Conservation (phyloP, 2,888 invertebrate genomes). For the Lypha dubia region DNA sequence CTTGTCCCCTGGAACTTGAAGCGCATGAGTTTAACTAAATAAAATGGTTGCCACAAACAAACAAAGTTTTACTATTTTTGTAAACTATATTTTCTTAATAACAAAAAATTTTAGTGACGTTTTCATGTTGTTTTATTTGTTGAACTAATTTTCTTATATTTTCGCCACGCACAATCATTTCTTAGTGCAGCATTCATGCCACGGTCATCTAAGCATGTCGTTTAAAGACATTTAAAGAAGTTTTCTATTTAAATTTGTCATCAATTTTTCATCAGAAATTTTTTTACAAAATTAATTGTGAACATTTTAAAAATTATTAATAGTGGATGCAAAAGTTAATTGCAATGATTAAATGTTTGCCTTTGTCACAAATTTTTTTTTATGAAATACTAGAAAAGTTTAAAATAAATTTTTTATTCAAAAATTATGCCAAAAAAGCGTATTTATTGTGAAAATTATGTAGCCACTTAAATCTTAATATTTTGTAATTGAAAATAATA, state of each 20-base stretch:
- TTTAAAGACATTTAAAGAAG: constrained; percentile 49
- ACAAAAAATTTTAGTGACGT: constrained; percentile 4
- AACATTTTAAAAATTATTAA: constrained; percentile 12
- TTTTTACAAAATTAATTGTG: neutral
- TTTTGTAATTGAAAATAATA: constrained; percentile 28
- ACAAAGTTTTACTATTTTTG: neutral
- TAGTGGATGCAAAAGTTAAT: neutral
- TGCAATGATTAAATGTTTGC: constrained; percentile 3
- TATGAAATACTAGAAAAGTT: neutral
- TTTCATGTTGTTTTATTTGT: neutral
- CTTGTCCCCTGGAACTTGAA: too few species aligned
- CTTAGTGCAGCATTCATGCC: constrained; percentile 45
- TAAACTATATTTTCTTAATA: neutral
- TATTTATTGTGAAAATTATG: constrained; percentile 12
- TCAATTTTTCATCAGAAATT: constrained; percentile 27
- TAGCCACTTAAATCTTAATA: neutral
- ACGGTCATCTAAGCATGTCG: constrained; percentile 59
- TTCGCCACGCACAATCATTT: constrained; percentile 55
- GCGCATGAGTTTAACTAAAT: too few species aligned
- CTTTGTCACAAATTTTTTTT: constrained; percentile 29
- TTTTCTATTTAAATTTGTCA: constrained; percentile 59
- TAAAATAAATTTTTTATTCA: neutral
- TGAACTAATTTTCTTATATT: neutral
- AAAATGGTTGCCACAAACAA: neutral
- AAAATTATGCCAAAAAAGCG: constrained; percentile 17